These are phyloP conservation scores for Scaptomyza reducta DNA, from an alignment of 2,888 invertebrate genomes.

Conservation along the genomic window DNA sequence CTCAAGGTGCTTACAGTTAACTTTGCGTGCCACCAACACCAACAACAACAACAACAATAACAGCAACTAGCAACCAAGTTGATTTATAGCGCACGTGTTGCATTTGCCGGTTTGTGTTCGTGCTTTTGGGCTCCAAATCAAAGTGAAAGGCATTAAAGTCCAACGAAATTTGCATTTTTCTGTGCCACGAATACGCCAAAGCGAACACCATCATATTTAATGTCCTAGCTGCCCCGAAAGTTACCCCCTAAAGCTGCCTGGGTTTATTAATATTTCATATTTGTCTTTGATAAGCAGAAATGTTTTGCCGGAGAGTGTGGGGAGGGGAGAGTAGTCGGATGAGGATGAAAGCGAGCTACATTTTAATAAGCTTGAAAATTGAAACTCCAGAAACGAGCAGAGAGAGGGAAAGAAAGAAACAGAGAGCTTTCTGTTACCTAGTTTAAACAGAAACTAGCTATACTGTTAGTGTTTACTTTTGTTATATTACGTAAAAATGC, in stretches of 20 bases:
- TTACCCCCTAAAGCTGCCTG: constrained; percentile 13
- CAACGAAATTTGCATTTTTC: constrained; percentile 71
- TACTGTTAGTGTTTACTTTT: neutral
- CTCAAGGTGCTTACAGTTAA: constrained; percentile 43
- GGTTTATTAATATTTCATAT: constrained; percentile 77
- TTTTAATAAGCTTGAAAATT: constrained; percentile 61
- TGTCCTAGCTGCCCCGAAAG: constrained; percentile 36
- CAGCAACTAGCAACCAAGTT: constrained; percentile 24
- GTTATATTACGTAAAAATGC: neutral
- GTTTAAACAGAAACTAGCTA: neutral
- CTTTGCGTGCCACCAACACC: constrained; percentile 19
- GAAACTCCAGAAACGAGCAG: constrained; percentile 36
- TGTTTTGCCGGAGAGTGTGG: constrained; percentile 16
- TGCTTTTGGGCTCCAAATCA: constrained; percentile 60
- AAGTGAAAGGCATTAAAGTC: constrained; percentile 78
- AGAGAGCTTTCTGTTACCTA: neutral
- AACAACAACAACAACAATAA: neutral
- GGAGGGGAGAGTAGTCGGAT: too few species aligned
- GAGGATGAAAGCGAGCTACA: neutral
- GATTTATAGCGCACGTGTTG: constrained; percentile 79
- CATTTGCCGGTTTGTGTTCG: constrained; percentile 45
- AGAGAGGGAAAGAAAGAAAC: neutral
- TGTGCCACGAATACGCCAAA: constrained; percentile 52
- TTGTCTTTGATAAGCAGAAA: constrained; percentile 73
- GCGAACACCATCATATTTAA: constrained; percentile 58